phyloP scores from a whole-genome alignment of 2,113 vertebrate genomes.

The Siniperca chuatsi region DNA sequence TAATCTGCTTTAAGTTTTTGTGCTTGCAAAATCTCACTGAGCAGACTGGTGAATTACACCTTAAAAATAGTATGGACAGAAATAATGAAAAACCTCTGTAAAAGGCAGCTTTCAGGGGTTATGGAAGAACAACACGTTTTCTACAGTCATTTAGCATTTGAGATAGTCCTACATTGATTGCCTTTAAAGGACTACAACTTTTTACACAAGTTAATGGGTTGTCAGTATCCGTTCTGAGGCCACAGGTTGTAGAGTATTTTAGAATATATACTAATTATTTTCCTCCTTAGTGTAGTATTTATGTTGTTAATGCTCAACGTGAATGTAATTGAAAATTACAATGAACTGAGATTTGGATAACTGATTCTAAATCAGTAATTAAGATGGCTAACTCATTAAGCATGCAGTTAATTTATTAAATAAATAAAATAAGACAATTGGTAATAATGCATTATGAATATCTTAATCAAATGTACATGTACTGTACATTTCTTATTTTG shows the following conservation, averaged over 20 bases:
- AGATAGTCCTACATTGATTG: not conserved
- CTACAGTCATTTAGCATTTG: not conserved
- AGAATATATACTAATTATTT: slow-evolving; percentile 24
- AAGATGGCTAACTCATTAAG: slow-evolving; percentile 14
- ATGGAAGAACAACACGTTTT: not conserved
- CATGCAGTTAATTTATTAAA: slow-evolving; percentile 52
- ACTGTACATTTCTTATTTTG: not conserved
- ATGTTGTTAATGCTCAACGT: slow-evolving; percentile 29
- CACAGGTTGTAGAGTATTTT: slow-evolving; percentile 68
- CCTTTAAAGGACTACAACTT: not conserved
- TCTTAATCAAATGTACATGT: not conserved
- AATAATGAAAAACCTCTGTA: not conserved
- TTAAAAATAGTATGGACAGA: not conserved
- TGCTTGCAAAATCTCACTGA: not conserved
- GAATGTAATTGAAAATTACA: not conserved
- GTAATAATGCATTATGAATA: not conserved
- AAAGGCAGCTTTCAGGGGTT: not conserved
- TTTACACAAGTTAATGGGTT: not conserved
- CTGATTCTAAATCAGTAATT: slow-evolving; percentile 12
- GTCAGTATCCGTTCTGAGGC: slow-evolving; percentile 73
- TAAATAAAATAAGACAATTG: not conserved
- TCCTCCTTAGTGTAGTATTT: slow-evolving; percentile 11
- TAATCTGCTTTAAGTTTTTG: not conserved
- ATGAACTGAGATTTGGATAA: slow-evolving; percentile 23
- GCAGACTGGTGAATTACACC: not conserved